A percentile compares a stretch with the other conserved stretches of the same genome.
Conservation (phyloP, 2,797 vertebrate species). For the Aplochiton taeniatus region DNA sequence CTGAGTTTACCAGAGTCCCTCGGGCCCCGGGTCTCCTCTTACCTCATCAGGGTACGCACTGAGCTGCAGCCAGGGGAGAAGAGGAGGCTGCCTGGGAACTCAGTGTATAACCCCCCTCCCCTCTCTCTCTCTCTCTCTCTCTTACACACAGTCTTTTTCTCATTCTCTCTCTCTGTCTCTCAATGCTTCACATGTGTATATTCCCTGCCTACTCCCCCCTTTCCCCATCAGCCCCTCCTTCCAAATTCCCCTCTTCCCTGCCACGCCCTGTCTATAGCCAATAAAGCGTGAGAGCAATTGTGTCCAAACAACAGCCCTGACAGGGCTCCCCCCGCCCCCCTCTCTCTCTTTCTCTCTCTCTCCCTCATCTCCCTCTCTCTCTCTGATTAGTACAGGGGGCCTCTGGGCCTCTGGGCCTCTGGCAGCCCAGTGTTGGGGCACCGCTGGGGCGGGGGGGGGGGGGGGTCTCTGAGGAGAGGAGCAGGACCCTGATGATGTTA, state of each 20-base stretch:
- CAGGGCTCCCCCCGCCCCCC: constrained; percentile 37
- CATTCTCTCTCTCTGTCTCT: constrained; percentile 19
- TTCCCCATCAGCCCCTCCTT: constrained; percentile 21
- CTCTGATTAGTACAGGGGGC: constrained; percentile 2
- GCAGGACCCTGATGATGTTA: too few species aligned
- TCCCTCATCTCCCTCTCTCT: constrained; percentile 16
- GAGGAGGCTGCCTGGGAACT: constrained; percentile 33
- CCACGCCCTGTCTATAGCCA: constrained; percentile 76
- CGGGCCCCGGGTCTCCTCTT: constrained; percentile 66
- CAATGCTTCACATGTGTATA: neutral
- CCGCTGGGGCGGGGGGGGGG: neutral
- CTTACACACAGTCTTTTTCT: neutral
- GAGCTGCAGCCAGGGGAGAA: constrained; percentile 22
- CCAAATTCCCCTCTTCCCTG: constrained; percentile 47
- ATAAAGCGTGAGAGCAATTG: constrained; percentile 67
- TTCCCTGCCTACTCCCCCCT: constrained; percentile 35
- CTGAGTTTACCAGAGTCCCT: constrained; percentile 64
- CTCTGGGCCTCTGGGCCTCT: neutral
- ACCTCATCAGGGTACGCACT: constrained; percentile 55
- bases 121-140: constrained; percentile 5
- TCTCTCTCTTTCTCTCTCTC: constrained; percentile 2
- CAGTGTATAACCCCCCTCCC: constrained; percentile 47
- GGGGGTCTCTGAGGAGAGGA: too few species aligned
- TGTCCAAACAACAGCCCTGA: constrained; percentile 72
- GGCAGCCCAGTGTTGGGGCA: neutral